Conservation (phyloP, 2,113 vertebrate species). For the Gymnocephalus cernua region DNA sequence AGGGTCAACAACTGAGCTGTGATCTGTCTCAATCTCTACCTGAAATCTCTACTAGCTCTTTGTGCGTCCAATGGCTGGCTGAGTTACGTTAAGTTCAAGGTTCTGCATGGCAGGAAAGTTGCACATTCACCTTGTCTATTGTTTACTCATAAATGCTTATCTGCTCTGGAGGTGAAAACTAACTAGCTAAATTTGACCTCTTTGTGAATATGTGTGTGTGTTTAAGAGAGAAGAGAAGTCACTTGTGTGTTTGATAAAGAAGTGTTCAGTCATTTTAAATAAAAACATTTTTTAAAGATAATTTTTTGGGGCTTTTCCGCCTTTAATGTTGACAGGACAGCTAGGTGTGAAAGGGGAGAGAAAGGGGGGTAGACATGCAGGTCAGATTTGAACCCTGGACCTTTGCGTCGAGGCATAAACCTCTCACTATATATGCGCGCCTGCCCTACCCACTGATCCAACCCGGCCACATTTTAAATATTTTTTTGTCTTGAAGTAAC, state of each 20-base stretch:
- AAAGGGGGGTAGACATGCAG: too few relatives aligned
- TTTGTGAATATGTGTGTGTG: constrained; percentile 22
- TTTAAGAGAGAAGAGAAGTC: constrained; percentile 6
- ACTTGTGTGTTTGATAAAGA: background rate
- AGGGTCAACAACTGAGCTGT: constrained; percentile 50
- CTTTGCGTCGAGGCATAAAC: too few relatives aligned
- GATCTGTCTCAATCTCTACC: constrained; percentile 38
- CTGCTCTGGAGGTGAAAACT: constrained; percentile 39
- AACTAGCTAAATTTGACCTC: constrained; percentile 46
- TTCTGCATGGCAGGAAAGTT: constrained; percentile 45
- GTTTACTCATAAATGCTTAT: constrained; percentile 71
- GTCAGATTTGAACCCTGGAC: too few relatives aligned
- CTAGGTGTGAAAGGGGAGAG: too few relatives aligned
- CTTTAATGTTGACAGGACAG: too few relatives aligned
- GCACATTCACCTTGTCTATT: constrained; percentile 52
- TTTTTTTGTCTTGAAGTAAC: background rate
- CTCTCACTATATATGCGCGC: too few relatives aligned
- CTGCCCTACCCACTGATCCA: too few relatives aligned
- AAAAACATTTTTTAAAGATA: too few relatives aligned
- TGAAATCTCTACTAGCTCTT: constrained; percentile 4
- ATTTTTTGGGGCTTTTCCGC: too few relatives aligned
- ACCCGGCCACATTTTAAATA: too few relatives aligned
- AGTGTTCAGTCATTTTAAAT: background rate
- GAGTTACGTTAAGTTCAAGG: constrained; percentile 57
- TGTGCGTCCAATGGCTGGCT: constrained; percentile 8